Evolutionary conservation across 2,888 invertebrate genomes (phyloP).

Genomic region (Cremastinae sp.): DNA sequence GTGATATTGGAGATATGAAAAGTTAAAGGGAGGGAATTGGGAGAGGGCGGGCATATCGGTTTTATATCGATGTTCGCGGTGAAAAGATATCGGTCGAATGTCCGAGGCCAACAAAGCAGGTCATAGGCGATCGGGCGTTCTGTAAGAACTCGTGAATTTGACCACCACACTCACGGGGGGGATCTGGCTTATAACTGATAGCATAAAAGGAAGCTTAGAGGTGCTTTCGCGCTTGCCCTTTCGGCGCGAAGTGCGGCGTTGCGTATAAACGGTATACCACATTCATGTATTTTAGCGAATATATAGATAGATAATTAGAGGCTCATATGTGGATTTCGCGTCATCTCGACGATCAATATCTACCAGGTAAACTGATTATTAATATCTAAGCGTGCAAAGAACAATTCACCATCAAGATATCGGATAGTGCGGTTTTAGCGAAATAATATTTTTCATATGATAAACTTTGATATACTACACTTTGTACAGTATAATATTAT

Average conservation of each 20-base stretch:
- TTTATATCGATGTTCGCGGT: conserved; percentile 23
- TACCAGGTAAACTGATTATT: conserved; percentile 47
- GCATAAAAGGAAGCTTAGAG: conserved; percentile 3
- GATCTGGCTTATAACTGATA: conserved; percentile 25
- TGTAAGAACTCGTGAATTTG: conserved; percentile 47
- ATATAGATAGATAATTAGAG: background rate
- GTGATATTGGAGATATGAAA: background rate
- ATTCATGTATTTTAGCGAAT: conserved; percentile 5
- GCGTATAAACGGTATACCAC: background rate
- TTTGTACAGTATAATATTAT: too few relatives aligned
- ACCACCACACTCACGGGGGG: conserved; percentile 26
- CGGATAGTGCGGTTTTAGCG: background rate
- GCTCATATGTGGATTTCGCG: background rate
- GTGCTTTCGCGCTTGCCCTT: conserved; percentile 32
- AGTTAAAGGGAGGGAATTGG: background rate
- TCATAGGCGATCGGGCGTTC: background rate
- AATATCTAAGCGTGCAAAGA: conserved; percentile 33
- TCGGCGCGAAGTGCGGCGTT: conserved; percentile 20
- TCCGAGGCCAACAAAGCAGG: conserved; percentile 39
- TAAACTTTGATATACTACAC: too few relatives aligned
- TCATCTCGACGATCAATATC: conserved; percentile 16
- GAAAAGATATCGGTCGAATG: conserved; percentile 41
- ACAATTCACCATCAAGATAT: conserved; percentile 24
- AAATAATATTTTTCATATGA: too few relatives aligned
- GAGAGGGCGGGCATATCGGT: background rate